Evolutionary conservation across 2,888 invertebrate genomes (phyloP).

Genomic region (Hesperia comma): DNA sequence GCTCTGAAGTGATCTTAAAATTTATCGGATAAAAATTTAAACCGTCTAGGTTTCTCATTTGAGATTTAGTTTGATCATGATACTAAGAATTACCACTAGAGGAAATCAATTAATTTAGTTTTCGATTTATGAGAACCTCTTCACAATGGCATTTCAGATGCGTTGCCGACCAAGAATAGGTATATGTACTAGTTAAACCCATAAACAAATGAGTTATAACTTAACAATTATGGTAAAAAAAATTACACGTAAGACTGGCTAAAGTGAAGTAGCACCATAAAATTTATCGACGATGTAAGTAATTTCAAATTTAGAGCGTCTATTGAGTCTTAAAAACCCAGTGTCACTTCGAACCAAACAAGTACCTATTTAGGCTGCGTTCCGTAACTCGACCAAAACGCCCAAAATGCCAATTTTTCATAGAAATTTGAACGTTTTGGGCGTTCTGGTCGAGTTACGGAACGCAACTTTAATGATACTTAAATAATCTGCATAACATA

Average conservation of each 20-base stretch:
- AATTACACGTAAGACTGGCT: constrained; percentile 1
- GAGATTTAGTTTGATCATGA: not conserved
- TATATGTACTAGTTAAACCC: too few relatives aligned
- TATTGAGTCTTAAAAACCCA: constrained; percentile 38
- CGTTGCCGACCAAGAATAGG: too few relatives aligned
- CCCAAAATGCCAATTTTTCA: too few relatives aligned
- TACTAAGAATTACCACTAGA: too few relatives aligned
- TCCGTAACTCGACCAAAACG: too few relatives aligned
- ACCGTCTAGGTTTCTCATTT: not conserved
- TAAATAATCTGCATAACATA: constrained; percentile 39
- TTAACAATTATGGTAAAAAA: constrained; percentile 15
- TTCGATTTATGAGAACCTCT: too few relatives aligned
- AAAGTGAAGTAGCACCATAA: constrained; percentile 55
- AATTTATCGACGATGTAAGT: constrained; percentile 57
- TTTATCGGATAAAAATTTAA: constrained; percentile 3
- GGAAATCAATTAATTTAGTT: too few relatives aligned
- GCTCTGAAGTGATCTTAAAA: not conserved
- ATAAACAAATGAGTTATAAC: too few relatives aligned
- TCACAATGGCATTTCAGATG: too few relatives aligned
- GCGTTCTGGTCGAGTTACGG: too few relatives aligned
- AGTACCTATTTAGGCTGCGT: too few relatives aligned
- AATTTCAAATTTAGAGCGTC: constrained; percentile 48
- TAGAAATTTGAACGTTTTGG: too few relatives aligned
- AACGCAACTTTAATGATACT: constrained; percentile 35
- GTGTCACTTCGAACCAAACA: constrained; percentile 21